phyloP scores from a whole-genome alignment of 2,113 vertebrate species.

The Hymenochirus boettgeri region DNA sequence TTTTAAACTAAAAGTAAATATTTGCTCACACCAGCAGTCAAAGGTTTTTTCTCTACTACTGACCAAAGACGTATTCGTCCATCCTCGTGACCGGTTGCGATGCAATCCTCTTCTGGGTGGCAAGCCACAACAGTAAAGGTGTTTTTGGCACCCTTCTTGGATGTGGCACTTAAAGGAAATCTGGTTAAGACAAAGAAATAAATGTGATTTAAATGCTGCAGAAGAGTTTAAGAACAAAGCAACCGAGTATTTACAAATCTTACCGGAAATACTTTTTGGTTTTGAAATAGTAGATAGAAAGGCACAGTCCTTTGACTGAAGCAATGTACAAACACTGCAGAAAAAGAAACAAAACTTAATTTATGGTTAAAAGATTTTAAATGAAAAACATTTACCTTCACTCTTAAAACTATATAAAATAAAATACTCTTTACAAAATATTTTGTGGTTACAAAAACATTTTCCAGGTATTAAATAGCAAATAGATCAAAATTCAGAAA shows the following conservation, averaged over 20 bases:
- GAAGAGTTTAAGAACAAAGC: too few relatives aligned
- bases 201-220: too few relatives aligned
- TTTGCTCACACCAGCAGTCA: background rate
- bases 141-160: slow-evolving; percentile 69
- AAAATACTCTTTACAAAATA: too few relatives aligned
- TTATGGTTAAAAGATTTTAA: too few relatives aligned
- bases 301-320: slow-evolving; percentile 61
- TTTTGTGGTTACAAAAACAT: too few relatives aligned
- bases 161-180: slow-evolving; percentile 67
- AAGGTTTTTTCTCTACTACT: slow-evolving; percentile 28
- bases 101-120: slow-evolving; percentile 88
- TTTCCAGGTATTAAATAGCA: too few relatives aligned
- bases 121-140: slow-evolving; percentile 76
- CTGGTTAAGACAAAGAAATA: too few relatives aligned
- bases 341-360: background rate
- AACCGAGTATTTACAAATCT: slow-evolving; percentile 30
- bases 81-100: slow-evolving; percentile 86
- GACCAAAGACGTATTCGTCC: slow-evolving; percentile 94
- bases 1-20: background rate
- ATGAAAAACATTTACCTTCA: too few relatives aligned
- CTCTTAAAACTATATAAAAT: too few relatives aligned
- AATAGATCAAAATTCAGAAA: too few relatives aligned
- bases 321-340: slow-evolving; percentile 78
- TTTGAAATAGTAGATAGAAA: slow-evolving; percentile 84
- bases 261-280: slow-evolving; percentile 76